Base-by-base conservation (phyloP, 2,888 invertebrate genomes). In the Melieria omissa region DNA sequence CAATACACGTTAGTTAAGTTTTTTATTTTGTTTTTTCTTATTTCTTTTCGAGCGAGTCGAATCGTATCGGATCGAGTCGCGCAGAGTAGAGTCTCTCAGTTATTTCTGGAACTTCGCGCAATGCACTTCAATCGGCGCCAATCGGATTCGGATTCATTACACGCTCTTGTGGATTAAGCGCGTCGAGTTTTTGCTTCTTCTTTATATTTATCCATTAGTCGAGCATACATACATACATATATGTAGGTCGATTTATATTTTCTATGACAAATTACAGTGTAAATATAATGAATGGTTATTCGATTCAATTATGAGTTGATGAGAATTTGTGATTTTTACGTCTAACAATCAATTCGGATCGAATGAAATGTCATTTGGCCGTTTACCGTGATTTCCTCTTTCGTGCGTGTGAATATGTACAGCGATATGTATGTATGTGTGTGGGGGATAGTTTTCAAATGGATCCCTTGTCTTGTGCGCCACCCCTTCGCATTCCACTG, bases 91-190 rank as follows among this genome's bases (percentile, higher is more conserved):
- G 65, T 60, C 71, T 67, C 74, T 78, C 76, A 78, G 78, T 78
- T 74, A 78, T 73, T 75, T 74, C 65, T 74, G 73, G 74, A 75
- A 71, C 73, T 75, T 75, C 64, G 75, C 64, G 76, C 70, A 67
- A 70, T 73, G 70, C 67, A 70, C 70, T 73, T 72, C 65, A 62
- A 63, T 69, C 60, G 47, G 14, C 63, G 63, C 62, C 46, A 69
- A 62, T 46, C 45, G 69, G n/a, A 46, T 45, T 63, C 16, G 45
- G 9, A 12, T 44, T 46, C 5, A 8, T 46, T 63, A 44, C 5
- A 47, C n/a, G n/a, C 12, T 49, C n/a, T 67, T 12, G 44, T 52
- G 52, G 14, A 66, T 41, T 42, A 52, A 61, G 67, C 61, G 67
- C 67, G 52, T 67, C 67, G 44, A 42, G 60, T 44, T 61, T 65